phyloP scores from a whole-genome alignment of 2,797 vertebrate genomes.

The Sciurus vulgaris region DNA sequence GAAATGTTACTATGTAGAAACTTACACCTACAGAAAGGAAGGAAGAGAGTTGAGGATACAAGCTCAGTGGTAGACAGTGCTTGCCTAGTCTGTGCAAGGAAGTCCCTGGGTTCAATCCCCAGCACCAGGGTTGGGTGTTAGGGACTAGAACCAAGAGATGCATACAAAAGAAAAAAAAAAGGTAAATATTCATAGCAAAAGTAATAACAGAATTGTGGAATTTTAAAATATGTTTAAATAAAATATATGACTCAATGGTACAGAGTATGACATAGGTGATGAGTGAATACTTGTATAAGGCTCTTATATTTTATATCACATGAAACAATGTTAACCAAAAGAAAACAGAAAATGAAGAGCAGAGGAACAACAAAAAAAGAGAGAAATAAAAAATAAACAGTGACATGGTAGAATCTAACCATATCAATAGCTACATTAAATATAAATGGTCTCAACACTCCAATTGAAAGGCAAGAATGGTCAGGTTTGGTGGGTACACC shows the following conservation, averaged over 20 bases:
- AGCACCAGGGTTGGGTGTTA: no score
- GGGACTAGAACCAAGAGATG: background rate
- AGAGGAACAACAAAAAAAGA: background rate
- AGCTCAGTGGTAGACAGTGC: no score
- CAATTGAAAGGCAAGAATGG: background rate
- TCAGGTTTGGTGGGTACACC: background rate
- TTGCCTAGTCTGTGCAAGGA: no score
- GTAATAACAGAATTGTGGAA: background rate
- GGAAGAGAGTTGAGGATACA: background rate
- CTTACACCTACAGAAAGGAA: background rate
- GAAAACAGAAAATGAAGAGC: background rate
- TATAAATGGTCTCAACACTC: background rate
- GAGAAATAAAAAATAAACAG: background rate
- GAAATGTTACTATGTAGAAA: background rate
- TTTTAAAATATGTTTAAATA: background rate
- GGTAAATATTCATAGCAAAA: background rate
- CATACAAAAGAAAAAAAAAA: background rate
- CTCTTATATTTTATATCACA: constrained; percentile 32
- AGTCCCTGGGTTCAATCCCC: no score
- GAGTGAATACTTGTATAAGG: background rate
- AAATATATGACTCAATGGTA: background rate
- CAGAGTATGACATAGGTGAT: background rate
- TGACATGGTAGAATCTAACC: background rate
- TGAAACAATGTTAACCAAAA: background rate
- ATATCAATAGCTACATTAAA: background rate